phyloP scores from a whole-genome alignment of 2,888 invertebrate genomes.

The Drosophila pegasa region DNA sequence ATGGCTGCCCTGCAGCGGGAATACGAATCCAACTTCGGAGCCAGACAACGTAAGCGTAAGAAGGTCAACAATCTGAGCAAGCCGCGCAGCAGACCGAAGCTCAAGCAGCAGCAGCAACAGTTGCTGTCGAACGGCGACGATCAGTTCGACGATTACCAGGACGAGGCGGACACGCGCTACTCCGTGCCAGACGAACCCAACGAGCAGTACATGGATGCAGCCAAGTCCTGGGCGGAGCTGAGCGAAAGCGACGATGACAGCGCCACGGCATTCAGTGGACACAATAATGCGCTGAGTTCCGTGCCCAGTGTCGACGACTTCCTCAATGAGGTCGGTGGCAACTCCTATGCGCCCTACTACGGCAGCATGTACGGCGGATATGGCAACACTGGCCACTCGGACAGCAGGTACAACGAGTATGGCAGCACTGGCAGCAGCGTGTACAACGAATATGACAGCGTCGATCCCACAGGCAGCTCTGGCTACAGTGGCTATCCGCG shows the following conservation, averaged over 20 bases:
- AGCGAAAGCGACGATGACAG: slow-evolving; percentile 48
- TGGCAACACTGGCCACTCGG: slow-evolving; percentile 20
- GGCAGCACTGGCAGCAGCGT: slow-evolving; percentile 12
- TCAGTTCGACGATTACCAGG: slow-evolving; percentile 53
- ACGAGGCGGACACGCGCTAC: slow-evolving; percentile 29
- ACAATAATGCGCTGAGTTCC: slow-evolving; percentile 56
- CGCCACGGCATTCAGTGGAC: slow-evolving; percentile 59
- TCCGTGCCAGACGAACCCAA: slow-evolving; percentile 7
- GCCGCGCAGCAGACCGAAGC: slow-evolving; percentile 11
- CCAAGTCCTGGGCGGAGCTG: slow-evolving; percentile 12
- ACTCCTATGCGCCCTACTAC: slow-evolving; percentile 29
- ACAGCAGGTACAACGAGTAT: slow-evolving; percentile 43
- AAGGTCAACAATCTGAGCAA: slow-evolving; percentile 21
- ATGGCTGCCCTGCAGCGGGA: slow-evolving; percentile 76
- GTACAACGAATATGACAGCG: slow-evolving; percentile 3
- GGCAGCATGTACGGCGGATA: slow-evolving; percentile 54
- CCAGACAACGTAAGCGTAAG: slow-evolving; percentile 57
- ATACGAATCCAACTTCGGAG: slow-evolving; percentile 62
- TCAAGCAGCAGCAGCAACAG: slow-evolving; percentile 7
- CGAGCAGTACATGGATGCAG: background rate
- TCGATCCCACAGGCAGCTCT: background rate
- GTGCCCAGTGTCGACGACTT: slow-evolving; percentile 63
- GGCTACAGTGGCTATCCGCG: slow-evolving; percentile 6
- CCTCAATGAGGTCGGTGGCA: slow-evolving; percentile 28
- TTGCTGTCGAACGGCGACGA: slow-evolving; percentile 41